phyloP scores from a whole-genome alignment of 2,113 vertebrate genomes.

The Myxocyprinus asiaticus region DNA sequence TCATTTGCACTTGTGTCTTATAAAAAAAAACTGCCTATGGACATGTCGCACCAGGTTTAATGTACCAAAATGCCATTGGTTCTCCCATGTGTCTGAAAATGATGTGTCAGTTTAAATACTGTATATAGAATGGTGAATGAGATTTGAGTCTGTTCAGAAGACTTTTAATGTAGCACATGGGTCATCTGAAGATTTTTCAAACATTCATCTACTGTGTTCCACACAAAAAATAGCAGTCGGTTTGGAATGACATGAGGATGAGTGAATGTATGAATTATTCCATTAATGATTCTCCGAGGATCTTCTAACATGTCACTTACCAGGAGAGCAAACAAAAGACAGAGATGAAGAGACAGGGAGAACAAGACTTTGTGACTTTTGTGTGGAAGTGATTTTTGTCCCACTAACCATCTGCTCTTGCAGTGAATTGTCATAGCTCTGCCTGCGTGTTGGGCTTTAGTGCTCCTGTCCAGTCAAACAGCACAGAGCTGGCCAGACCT shows the following conservation, averaged over 20 bases:
- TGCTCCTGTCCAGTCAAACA: constrained; percentile 2
- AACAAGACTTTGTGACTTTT: constrained; percentile 3
- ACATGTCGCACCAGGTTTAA: too few species aligned
- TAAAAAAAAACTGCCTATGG: too few species aligned
- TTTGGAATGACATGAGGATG: background rate
- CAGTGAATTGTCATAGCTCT: background rate
- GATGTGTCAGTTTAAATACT: too few species aligned
- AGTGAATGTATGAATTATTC: background rate
- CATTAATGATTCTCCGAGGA: background rate
- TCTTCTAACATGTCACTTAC: background rate
- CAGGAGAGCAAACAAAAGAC: background rate
- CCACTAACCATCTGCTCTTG: constrained; percentile 41
- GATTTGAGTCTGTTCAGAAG: too few species aligned
- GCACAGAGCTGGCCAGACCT: constrained; percentile 24
- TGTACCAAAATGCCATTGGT: too few species aligned
- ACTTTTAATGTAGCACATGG: too few species aligned
- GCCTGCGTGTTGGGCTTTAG: constrained; percentile 11
- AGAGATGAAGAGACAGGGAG: background rate
- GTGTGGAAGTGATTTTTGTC: constrained; percentile 3
- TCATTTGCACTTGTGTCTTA: too few species aligned
- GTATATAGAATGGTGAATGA: too few species aligned
- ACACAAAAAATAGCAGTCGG: too few species aligned
- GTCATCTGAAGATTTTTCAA: too few species aligned
- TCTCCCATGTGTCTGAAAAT: too few species aligned
- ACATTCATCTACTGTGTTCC: too few species aligned